Base-by-base conservation (phyloP, 2,888 invertebrate genomes). In the Protonemura montana region DNA sequence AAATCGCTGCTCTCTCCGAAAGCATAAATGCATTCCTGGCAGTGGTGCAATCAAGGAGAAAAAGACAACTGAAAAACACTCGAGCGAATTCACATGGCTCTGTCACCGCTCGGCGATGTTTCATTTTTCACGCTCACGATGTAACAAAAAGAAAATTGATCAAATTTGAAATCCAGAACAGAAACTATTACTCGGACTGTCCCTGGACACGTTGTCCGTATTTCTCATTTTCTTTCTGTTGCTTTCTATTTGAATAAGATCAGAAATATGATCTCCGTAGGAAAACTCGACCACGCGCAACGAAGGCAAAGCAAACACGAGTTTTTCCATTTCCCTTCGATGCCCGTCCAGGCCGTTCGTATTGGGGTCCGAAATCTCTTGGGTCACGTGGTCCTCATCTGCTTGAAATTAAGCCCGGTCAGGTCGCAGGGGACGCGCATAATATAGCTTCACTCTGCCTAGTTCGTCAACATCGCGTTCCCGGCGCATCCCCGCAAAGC, bases 201-300 rank as follows among this genome's bases (percentile, higher is more conserved):
- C 13, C 59, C 59, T 2, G 21, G 59, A 10, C 59, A 2, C 59
- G 59, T 59, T 13, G 21, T 59, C 21, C 59, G 21, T 59, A 59
- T 59, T 16, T 59, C 29, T 78, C 29, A 28, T 78, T 10, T 78
- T 78, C 3, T 78, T 78, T 78, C 26, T 78, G 13, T 78, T 78
- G 27, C 29, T 78, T 78, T 78, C 29, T 78, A 28, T 25, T 78
- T 78, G 27, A 78, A 78, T 78, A 78, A 78, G 59, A 59, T 59
- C 59, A 21, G 59, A 59, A 59, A 59, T 10, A 59, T 59, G 59
- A 59, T 59, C 59, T 59, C 59, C 59, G 13, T 2, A 2, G 59
- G 13, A 21, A 10, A 3, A 59, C 59, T 59, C 3, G 21, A 59
- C 6, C 13, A 21, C 41, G 41, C 41, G 6, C 41, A 59, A 21